Base-by-base conservation (phyloP, 2,797 vertebrate species). In the Acanthurus tractus region DNA sequence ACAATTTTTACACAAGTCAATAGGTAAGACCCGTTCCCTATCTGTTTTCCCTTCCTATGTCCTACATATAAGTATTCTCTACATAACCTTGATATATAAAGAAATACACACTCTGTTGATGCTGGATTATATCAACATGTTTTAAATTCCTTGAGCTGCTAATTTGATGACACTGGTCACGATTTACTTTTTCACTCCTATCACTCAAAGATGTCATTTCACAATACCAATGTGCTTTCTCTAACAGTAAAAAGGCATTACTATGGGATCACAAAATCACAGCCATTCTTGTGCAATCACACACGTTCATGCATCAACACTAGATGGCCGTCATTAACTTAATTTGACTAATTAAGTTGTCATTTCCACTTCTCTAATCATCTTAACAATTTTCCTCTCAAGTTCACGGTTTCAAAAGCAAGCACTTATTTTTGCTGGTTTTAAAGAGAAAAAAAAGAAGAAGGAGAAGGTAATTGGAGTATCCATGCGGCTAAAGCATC, bases 401-500 rank as follows among this genome's bases (percentile, higher is more conserved):
- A 23, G 48, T 23, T 54, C 18, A 53, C 15, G 45, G 46, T 40
- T 73, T 20, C 2, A 45, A 55, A 55, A 25, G 34, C 63, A 49
- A 46, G 48, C 50, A 53, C 36, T 22, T 46, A 70, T 74, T 52
- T 44, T 46, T 29, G 25, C 44, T 12, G 49, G 9, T 67, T 58
- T 29, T 29, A 29, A 29, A 29, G 25, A 29, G 25, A 4, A 29
- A 45, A 22, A 45, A n/a, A 46, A 23, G 62, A 4, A 3, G 25
- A 29, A 64, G 38, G 52, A 49, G 38, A 64, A 45, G 59, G 58
- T 78, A 68, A 77, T 46, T 14, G 7, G 53, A 11, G 63, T 22
- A 64, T 66, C 54, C 20, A 61, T 63, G 77, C 78, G 75, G 75
- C 64, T 45, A 13, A 70, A 77, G 80, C 49, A 59, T 76, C 78